Conservation (phyloP, 1,140 invertebrate species). For the Penaeus japonicus region DNA sequence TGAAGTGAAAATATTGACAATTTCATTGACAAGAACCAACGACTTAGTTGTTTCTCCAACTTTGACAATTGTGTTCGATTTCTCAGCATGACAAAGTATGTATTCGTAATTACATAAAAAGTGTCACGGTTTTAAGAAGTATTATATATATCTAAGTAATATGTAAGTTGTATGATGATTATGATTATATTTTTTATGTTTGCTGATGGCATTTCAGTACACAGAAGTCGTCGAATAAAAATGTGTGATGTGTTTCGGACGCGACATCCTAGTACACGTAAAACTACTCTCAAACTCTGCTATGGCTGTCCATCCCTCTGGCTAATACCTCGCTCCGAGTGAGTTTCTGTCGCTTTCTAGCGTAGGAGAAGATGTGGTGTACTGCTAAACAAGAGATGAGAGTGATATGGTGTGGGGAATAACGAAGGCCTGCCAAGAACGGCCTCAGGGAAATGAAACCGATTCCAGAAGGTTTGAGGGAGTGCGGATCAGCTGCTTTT, state of each 20-base stretch:
- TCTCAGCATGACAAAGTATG: background rate
- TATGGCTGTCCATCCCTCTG: background rate
- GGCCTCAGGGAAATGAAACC: background rate
- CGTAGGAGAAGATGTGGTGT: too few species aligned
- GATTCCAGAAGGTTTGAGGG: background rate
- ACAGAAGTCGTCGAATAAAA: background rate
- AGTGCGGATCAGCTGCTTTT: conserved; percentile 3
- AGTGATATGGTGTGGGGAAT: too few species aligned
- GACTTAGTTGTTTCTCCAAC: conserved; percentile 27
- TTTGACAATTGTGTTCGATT: conserved; percentile 18
- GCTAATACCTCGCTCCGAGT: background rate
- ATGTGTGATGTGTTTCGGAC: background rate
- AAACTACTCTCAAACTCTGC: conserved; percentile 22
- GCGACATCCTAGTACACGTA: conserved; percentile 9
- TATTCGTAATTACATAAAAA: too few species aligned
- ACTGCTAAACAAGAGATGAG: too few species aligned
- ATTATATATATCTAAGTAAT: too few species aligned
- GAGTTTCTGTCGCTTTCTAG: background rate
- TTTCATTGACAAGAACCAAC: conserved; percentile 15
- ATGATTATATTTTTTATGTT: too few species aligned
- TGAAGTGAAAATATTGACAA: background rate
- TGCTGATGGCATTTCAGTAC: too few species aligned
- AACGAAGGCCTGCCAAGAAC: too few species aligned
- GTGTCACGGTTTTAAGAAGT: too few species aligned
- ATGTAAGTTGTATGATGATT: too few species aligned